A percentile compares a stretch with the other conserved stretches of the same genome.
Conservation (phyloP, 2,113 vertebrate genomes). For the Stigmatopora argus region DNA sequence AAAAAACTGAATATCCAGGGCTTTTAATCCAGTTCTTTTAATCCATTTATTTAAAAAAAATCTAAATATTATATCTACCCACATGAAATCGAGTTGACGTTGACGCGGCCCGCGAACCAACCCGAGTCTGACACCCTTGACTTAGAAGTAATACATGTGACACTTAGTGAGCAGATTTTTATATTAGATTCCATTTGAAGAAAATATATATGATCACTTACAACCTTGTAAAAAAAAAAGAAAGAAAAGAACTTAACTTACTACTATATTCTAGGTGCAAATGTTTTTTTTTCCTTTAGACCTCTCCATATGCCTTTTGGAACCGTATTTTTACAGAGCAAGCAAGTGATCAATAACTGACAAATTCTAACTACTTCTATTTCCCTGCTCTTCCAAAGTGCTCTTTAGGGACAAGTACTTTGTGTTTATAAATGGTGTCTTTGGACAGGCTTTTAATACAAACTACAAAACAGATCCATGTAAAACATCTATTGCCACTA, state of each 20-base stretch:
- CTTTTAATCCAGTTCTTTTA: too few species aligned
- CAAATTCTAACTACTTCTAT: background rate
- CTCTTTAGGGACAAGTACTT: background rate
- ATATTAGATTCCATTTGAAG: conserved; percentile 20
- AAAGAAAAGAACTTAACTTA: conserved; percentile 10
- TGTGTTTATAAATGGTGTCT: background rate
- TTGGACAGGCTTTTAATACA: background rate
- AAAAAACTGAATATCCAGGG: too few species aligned
- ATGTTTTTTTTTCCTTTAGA: conserved; percentile 3
- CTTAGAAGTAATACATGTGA: conserved; percentile 20
- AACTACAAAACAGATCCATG: conserved; percentile 23
- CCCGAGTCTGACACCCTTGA: too few species aligned
- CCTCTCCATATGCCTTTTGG: conserved; percentile 2
- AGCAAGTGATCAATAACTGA: background rate
- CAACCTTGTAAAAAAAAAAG: background rate
- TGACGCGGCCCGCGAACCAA: too few species aligned
- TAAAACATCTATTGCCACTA: background rate
- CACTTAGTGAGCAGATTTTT: conserved; percentile 22
- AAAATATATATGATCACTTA: conserved; percentile 4
- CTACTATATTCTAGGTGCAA: background rate
- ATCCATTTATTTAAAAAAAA: too few species aligned
- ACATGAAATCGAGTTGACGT: too few species aligned
- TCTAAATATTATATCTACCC: too few species aligned
- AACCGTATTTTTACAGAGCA: background rate
- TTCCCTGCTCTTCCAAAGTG: background rate